phyloP scores from a whole-genome alignment of 2,888 invertebrate species.

The Drosophila mulleri region DNA sequence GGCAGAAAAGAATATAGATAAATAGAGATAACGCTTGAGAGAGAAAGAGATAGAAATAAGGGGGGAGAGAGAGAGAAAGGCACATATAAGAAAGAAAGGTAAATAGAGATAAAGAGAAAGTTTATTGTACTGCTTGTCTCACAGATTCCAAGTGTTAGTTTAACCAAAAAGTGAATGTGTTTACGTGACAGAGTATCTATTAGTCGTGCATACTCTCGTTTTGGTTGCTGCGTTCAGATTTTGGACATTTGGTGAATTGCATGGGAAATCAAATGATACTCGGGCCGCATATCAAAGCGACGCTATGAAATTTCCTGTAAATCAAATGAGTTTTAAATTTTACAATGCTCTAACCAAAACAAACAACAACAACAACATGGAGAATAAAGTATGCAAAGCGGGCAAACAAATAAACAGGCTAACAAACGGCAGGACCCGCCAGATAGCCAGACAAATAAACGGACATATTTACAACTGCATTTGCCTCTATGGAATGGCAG shows the following conservation, averaged over 20 bases:
- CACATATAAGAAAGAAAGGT: too few species aligned
- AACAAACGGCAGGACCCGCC: slow-evolving; percentile 40
- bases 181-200: not conserved
- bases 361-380: not conserved
- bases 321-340: slow-evolving; percentile 80
- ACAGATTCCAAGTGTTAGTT: too few species aligned
- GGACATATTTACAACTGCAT: slow-evolving; percentile 77
- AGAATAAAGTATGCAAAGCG: slow-evolving; percentile 44
- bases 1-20: too few species aligned
- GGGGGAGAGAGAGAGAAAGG: too few species aligned
- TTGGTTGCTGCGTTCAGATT: slow-evolving; percentile 10
- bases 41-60: too few species aligned
- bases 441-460: slow-evolving; percentile 73
- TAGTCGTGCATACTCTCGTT: not conserved
- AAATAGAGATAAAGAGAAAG: too few species aligned
- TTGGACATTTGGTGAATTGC: slow-evolving; percentile 30
- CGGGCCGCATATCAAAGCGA: slow-evolving; percentile 47
- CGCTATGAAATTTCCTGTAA: slow-evolving; percentile 73
- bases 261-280: slow-evolving; percentile 48
- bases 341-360: slow-evolving; percentile 44
- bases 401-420: slow-evolving; percentile 66
- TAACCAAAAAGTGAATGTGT: not conserved
- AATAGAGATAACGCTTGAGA: too few species aligned
- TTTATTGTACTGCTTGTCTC: too few species aligned
- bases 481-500: slow-evolving; percentile 14